These are phyloP conservation scores for Augochlorella aurata DNA, from an alignment of 2,888 invertebrate species.

Conservation along the genomic window DNA sequence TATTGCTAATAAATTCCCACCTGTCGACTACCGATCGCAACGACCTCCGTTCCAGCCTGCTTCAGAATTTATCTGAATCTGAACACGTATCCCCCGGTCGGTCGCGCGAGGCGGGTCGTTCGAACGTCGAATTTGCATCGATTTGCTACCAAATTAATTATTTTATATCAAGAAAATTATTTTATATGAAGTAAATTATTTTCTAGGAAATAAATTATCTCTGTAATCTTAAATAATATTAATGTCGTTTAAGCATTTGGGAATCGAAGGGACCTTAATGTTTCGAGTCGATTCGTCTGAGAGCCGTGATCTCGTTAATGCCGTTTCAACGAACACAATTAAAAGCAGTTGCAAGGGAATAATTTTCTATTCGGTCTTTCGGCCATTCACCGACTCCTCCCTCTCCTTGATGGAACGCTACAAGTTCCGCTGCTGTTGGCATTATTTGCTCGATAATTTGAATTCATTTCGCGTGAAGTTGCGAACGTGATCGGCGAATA, in stretches of 20 bases:
- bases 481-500: conserved; percentile 42
- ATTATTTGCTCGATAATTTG: conserved; percentile 50
- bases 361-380: conserved; percentile 18
- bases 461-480: conserved; percentile 52
- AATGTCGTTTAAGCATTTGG: neutral
- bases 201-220: too few species aligned
- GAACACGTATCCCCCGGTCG: too few species aligned
- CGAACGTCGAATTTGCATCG: too few species aligned
- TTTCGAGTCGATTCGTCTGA: neutral
- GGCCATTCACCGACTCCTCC: neutral
- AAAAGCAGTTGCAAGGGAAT: conserved; percentile 10
- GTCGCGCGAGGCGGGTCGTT: too few species aligned
- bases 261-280: neutral
- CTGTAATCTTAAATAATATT: neutral
- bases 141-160: too few species aligned
- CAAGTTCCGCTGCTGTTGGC: conserved; percentile 17
- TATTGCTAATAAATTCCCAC: conserved; percentile 21
- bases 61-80: too few species aligned
- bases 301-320: neutral
- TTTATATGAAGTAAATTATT: too few species aligned
- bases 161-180: too few species aligned
- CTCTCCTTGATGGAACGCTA: conserved; percentile 33
- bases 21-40: neutral
- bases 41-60: neutral
- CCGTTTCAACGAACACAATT: neutral